Percentiles rank a stretch among this genome's conserved stretches.
Evolutionary conservation across 2,797 vertebrate species (phyloP).

Genomic region (Muraenolepis orangiensis): DNA sequence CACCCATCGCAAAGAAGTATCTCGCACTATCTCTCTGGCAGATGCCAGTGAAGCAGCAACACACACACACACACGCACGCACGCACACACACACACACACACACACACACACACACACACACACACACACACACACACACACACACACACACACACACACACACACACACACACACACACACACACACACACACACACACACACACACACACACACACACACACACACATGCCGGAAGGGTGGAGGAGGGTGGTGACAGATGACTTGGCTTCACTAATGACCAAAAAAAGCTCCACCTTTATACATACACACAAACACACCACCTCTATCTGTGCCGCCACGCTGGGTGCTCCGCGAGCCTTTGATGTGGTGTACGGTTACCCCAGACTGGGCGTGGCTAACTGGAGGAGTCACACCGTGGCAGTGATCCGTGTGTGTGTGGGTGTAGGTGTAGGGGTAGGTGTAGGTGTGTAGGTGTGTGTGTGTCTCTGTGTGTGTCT

Average conservation of each 20-base stretch:
- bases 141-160: too few species aligned
- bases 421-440: not conserved
- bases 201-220: not conserved
- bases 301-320: not conserved
- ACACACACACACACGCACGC: conserved; percentile 7
- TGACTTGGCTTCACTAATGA: conserved; percentile 12
- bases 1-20: not conserved
- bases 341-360: conserved; percentile 39
- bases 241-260: conserved; percentile 15
- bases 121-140: not conserved
- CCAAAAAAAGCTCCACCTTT: not conserved
- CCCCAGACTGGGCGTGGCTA: conserved; percentile 7
- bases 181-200: not conserved
- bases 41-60: conserved; percentile 25
- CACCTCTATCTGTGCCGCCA: conserved; percentile 20
- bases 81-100: too few species aligned
- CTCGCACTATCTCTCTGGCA: conserved; percentile 21
- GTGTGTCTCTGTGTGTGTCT: conserved; percentile 5
- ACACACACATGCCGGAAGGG: not conserved
- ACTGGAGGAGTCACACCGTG: not conserved
- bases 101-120: not conserved
- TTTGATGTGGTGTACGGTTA: conserved; percentile 56
- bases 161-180: not conserved
- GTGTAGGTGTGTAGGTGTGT: conserved; percentile 9
- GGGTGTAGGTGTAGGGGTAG: not conserved